phyloP scores from a whole-genome alignment of 2,797 vertebrate genomes.

The Danionella dracula region DNA sequence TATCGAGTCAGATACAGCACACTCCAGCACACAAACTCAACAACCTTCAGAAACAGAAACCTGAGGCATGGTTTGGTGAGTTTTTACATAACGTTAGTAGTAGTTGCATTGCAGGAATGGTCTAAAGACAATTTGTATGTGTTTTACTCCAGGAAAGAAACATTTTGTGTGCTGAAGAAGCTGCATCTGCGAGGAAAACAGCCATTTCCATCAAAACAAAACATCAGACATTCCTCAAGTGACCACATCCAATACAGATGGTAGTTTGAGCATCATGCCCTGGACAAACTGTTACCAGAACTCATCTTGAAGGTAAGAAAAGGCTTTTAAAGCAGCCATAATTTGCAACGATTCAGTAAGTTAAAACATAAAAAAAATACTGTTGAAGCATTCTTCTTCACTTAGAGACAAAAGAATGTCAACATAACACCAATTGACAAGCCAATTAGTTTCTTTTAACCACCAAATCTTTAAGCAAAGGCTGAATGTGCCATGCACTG shows the following conservation, averaged over 20 bases:
- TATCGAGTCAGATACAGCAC: background rate
- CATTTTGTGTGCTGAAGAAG: background rate
- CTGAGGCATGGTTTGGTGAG: background rate
- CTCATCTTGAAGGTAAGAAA: constrained; percentile 24
- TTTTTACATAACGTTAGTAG: background rate
- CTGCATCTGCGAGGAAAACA: background rate
- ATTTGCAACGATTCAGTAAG: constrained; percentile 48
- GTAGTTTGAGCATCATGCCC: constrained; percentile 46
- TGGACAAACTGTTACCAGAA: constrained; percentile 28
- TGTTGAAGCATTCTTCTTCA: background rate
- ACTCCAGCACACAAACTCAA: background rate
- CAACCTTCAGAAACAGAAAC: background rate
- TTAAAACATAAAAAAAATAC: constrained; percentile 45
- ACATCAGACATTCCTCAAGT: constrained; percentile 35
- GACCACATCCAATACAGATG: constrained; percentile 43
- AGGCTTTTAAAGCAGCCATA: constrained; percentile 4
- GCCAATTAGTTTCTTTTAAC: constrained; percentile 53
- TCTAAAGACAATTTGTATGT: too few relatives aligned
- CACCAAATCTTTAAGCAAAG: constrained; percentile 44
- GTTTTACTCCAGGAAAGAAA: background rate
- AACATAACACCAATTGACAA: constrained; percentile 10
- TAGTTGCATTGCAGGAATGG: too few relatives aligned
- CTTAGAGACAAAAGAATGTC: constrained; percentile 2
- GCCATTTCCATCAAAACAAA: background rate
- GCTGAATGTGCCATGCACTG: constrained; percentile 30